These are phyloP conservation scores for Enoplosus armatus DNA, from an alignment of 2,797 vertebrate species.

Conservation along the genomic window DNA sequence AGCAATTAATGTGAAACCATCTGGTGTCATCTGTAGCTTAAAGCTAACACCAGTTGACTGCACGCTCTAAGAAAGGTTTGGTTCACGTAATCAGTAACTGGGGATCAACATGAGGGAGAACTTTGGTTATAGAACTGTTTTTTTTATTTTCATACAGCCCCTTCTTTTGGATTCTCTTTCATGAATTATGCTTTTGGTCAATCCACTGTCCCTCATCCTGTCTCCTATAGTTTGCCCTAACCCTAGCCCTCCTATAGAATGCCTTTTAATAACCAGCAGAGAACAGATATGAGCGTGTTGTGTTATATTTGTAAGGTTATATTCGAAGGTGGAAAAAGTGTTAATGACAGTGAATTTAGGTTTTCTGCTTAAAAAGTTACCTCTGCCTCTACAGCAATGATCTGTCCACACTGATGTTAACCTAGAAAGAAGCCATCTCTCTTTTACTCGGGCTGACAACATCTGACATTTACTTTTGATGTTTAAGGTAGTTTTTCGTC, in stretches of 20 bases:
- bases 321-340: background rate
- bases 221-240: background rate
- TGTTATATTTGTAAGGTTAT: background rate
- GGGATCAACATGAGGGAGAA: background rate
- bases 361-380: background rate
- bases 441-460: background rate
- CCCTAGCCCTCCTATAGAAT: no score
- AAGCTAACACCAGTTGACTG: slow-evolving; percentile 5
- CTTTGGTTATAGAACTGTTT: background rate
- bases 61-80: background rate
- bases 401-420: background rate
- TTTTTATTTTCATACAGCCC: background rate
- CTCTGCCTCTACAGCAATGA: background rate
- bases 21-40: slow-evolving; percentile 48
- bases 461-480: slow-evolving; percentile 26
- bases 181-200: background rate
- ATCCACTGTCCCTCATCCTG: background rate
- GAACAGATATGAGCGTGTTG: slow-evolving; percentile 2
- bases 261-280: background rate
- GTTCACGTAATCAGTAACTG: background rate
- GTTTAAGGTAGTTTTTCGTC: background rate
- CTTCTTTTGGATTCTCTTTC: background rate
- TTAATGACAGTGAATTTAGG: background rate
- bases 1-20: slow-evolving; percentile 54
- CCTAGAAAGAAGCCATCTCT: background rate